Base-by-base conservation (phyloP, 2,888 invertebrate genomes). In the Drosophila mimica region DNA sequence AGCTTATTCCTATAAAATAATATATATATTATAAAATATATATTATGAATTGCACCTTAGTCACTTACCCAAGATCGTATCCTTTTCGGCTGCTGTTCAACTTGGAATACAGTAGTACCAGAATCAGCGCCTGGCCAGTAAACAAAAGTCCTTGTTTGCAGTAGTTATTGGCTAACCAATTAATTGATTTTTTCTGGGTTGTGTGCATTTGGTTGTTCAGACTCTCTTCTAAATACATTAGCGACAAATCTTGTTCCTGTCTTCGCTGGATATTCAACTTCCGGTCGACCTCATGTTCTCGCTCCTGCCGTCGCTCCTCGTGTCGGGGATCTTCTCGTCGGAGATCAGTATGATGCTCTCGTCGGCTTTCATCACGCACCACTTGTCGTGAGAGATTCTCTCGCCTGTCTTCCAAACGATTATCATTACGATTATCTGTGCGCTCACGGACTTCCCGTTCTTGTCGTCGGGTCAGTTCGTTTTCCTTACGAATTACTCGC, bases 31-130 rank as follows among this genome's bases (percentile, higher is more conserved):
- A 25, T 25, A 25, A 3, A 8, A 28, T 2, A n/a, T 13, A 20
- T 4, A 36, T 9, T 3, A 15, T 4, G 8, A n/a, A 3, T 30
- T 13, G 11, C 15, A n/a, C 0, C n/a, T 1, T 3, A 20, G 5
- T 15, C 40, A 43, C 81, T 54, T 64, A 84, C 84, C 75, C 75
- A 5, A 86, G 30, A 4, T 33, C 33, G 11, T 53, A 38, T 28
- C 74, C 88, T 30, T 84, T 84, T 20, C 57, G 61, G 20, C 48
- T 67, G 31, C 46, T 64, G 36, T 38, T 81, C 9, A 75, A 49
- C 38, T 74, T 88, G 15, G 73, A 48, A 59, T 76, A 83, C 11
- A 84, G 51, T 0, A 81, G 20, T 7, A 86, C 38, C 48, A 84
- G 51, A 5, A 84, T 38, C 33, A 84, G 46, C 9, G 78, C 53